Conservation (phyloP, 2,113 vertebrate species). For the Stercorarius parasiticus region DNA sequence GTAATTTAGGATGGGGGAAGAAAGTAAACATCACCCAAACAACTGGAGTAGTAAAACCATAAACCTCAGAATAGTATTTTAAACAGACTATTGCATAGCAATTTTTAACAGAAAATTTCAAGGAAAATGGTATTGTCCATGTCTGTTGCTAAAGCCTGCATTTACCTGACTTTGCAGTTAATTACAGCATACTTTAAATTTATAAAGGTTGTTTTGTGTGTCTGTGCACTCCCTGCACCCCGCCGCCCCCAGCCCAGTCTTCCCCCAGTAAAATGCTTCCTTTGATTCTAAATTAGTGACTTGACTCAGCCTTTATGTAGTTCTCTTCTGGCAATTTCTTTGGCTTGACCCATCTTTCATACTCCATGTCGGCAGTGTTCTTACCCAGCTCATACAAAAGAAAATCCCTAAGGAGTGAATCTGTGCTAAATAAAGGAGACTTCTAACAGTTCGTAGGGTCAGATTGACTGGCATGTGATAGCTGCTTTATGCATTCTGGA, state of each 20-base stretch:
- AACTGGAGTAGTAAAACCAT: background rate
- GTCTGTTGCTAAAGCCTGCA: background rate
- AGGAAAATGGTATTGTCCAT: background rate
- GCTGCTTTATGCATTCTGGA: background rate
- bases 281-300: background rate
- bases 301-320: background rate
- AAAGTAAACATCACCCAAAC: background rate
- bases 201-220: background rate
- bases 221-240: background rate
- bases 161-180: background rate
- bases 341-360: slow-evolving; percentile 1
- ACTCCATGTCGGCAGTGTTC: background rate
- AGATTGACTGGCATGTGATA: background rate
- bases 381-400: background rate
- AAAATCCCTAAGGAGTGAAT: background rate
- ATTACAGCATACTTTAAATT: background rate
- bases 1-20: background rate
- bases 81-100: background rate
- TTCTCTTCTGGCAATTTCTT: background rate
- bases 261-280: background rate
- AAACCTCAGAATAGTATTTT: background rate
- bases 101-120: background rate
- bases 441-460: background rate
- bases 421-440: background rate
- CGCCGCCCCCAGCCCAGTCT: background rate